These are phyloP conservation scores for Syrphus vitripennis DNA, from an alignment of 2,888 invertebrate species.

Conservation along the genomic window DNA sequence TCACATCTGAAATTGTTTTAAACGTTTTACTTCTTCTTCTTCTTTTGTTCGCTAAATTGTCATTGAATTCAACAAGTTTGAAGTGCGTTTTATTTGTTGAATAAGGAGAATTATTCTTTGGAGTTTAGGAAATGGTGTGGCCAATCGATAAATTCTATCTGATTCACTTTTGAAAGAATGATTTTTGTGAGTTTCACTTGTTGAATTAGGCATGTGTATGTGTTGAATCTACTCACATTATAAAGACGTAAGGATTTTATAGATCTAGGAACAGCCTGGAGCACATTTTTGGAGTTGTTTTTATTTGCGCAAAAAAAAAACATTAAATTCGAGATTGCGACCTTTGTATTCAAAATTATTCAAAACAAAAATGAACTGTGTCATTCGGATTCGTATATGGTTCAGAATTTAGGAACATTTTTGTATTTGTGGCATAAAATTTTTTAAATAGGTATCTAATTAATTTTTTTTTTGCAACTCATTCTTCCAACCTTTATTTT, in stretches of 20 bases:
- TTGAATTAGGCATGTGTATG: constrained; percentile 43
- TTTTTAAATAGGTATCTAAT: too few relatives aligned
- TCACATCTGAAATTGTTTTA: constrained; percentile 45
- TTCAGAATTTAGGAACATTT: too few relatives aligned
- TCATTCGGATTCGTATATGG: too few relatives aligned
- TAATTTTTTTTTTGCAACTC: too few relatives aligned
- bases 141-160: constrained; percentile 39
- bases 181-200: constrained; percentile 44
- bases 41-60: constrained; percentile 46
- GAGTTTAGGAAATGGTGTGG: background rate
- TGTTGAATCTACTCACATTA: background rate
- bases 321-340: too few relatives aligned
- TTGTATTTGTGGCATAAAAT: too few relatives aligned
- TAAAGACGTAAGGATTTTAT: background rate
- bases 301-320: too few relatives aligned
- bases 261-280: background rate
- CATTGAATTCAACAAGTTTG: constrained; percentile 61
- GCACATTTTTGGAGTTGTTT: constrained; percentile 30
- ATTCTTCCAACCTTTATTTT: too few relatives aligned
- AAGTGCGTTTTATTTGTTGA: constrained; percentile 16
- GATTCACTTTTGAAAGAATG: background rate
- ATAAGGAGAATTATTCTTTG: constrained; percentile 38
- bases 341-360: too few relatives aligned
- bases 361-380: too few relatives aligned
- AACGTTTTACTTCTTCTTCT: constrained; percentile 25